phyloP scores from a whole-genome alignment of 2,113 vertebrate species.

The Mixornis gularis region DNA sequence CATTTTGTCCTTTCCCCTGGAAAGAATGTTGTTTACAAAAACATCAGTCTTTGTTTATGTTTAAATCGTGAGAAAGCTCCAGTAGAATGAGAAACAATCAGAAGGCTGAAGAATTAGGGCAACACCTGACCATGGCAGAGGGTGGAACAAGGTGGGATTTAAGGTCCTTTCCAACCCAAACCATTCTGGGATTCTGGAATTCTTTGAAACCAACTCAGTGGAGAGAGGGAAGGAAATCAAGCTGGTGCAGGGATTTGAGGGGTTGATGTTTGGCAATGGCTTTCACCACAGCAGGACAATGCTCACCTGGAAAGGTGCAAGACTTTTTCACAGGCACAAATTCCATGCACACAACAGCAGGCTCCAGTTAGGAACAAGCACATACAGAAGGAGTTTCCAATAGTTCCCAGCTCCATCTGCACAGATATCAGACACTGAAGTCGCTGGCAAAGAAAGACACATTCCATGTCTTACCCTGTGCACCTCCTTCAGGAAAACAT shows the following conservation, averaged over 20 bases:
- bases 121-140: background rate
- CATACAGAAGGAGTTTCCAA: background rate
- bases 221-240: background rate
- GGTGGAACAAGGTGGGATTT: background rate
- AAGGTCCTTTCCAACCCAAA: background rate
- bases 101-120: too few species aligned
- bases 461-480: background rate
- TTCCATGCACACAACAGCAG: background rate
- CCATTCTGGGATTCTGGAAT: background rate
- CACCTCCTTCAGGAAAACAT: background rate
- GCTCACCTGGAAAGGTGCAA: background rate
- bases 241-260: background rate
- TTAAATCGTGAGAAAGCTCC: too few species aligned
- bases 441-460: background rate
- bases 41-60: too few species aligned
- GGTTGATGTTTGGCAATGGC: background rate
- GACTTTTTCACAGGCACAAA: background rate
- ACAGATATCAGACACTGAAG: background rate
- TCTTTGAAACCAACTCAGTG: background rate
- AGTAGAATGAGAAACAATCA: too few species aligned
- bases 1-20: too few species aligned
- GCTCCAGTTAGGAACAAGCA: background rate
- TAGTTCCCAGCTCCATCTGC: background rate
- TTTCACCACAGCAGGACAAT: background rate
- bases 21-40: too few species aligned